Evolutionary conservation across 2,888 invertebrate genomes (phyloP).

Genomic region (Esperia sulphurella): DNA sequence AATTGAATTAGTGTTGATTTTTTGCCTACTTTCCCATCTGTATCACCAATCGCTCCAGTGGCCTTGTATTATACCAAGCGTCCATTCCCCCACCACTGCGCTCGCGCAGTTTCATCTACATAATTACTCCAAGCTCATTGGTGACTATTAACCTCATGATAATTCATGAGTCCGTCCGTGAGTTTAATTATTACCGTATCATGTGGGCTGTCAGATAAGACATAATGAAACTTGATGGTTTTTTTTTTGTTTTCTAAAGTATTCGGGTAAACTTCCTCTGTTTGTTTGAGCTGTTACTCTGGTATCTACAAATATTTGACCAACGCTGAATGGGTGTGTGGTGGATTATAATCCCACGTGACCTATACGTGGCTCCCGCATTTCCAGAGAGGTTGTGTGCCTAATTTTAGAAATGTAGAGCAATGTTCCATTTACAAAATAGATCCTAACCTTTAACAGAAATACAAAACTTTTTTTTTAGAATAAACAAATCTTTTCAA

Average conservation of each 20-base stretch:
- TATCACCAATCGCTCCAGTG: constrained; percentile 12
- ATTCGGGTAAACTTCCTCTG: constrained; percentile 4
- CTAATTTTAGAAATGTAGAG: too few relatives aligned
- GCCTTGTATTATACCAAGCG: constrained; percentile 23
- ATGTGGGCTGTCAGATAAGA: constrained; percentile 72
- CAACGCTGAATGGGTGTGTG: neutral
- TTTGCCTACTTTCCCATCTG: constrained; percentile 24
- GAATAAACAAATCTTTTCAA: too few relatives aligned
- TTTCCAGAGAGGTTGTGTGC: too few relatives aligned
- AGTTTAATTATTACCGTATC: constrained; percentile 73
- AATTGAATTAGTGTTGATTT: too few relatives aligned
- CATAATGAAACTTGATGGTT: constrained; percentile 57
- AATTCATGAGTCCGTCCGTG: constrained; percentile 62
- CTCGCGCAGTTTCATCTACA: constrained; percentile 69
- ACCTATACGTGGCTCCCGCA: too few relatives aligned
- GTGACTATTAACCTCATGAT: constrained; percentile 77
- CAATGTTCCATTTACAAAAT: too few relatives aligned
- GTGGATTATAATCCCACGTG: too few relatives aligned
- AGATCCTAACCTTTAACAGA: too few relatives aligned
- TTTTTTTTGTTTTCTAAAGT: constrained; percentile 17
- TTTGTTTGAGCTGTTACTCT: neutral
- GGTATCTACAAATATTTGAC: neutral
- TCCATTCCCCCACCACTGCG: constrained; percentile 44
- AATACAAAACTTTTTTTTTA: too few relatives aligned
- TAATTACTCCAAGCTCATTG: constrained; percentile 77